Evolutionary conservation across 2,113 vertebrate species (phyloP), one percentile per base, ranked within the genome.

Genomic region (Salvelinus namaycush): DNA sequence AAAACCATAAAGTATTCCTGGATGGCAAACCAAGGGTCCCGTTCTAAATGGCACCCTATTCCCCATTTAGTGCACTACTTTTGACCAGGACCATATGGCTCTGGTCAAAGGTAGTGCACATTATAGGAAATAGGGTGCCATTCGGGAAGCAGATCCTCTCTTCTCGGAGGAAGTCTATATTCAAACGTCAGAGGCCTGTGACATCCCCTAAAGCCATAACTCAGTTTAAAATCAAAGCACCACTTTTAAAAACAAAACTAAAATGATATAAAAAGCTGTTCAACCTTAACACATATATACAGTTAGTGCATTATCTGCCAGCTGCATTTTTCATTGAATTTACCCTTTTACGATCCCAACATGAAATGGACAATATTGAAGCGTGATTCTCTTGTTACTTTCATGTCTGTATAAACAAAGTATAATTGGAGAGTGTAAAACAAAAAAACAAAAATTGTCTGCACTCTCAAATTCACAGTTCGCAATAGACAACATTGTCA

Each of bases 391-490:
- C 70, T 73, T 84, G 78, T 29, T 68, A 83, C 79, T 72, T 84
- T 59, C 24, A 76, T 84, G 84, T 68, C 76, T 76, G 74, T 66
- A 22, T 93, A 93, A 92, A 93, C 89, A 92, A 90, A 93, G 87
- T 93, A 92, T 91, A 93, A 69, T 79, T 84, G 69, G 79, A 84
- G 82, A 89, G 87, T 54, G 51, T 1, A 54, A 89, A 86, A 26
- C 27, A 66, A 78, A 82, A 73, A 44, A 39, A 2, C 5, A 31
- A 39, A 8, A 1, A 3, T 78, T 1, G 74, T 79, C 84, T 70
- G 68, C 77, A 73, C 87, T 86, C 90, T 76, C 75, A 80, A 78
- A 87, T 93, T 94, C 93, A 93, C 93, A 94, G 93, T 93, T 90
- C 89, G 88, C 90, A 87, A 88, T 86, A 84, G 83, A 90, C 86